phyloP scores from a whole-genome alignment of 2,888 invertebrate species.

The Dolichomitus sp. region DNA sequence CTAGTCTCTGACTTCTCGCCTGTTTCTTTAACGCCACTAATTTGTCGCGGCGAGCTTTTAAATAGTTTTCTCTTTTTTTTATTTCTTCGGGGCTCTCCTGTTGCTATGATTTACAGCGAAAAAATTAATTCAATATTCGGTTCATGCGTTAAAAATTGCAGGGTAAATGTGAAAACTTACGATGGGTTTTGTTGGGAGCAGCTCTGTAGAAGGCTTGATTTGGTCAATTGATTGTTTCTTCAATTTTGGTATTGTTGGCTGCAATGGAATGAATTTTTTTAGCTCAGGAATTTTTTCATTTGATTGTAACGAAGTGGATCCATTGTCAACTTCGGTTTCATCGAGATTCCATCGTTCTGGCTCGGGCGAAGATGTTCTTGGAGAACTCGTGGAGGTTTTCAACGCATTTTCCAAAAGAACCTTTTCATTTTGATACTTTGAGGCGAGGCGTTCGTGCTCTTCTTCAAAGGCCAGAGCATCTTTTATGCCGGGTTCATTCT shows the following conservation, averaged over 20 bases:
- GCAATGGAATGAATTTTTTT: constrained; percentile 83
- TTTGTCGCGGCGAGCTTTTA: constrained; percentile 96
- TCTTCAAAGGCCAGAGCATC: constrained; percentile 69
- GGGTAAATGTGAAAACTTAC: constrained; percentile 27
- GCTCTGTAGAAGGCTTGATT: constrained; percentile 9
- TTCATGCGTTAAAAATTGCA: not conserved
- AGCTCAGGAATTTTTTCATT: constrained; percentile 55
- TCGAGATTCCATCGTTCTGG: constrained; percentile 37
- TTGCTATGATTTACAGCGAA: constrained; percentile 14
- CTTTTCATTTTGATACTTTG: constrained; percentile 83
- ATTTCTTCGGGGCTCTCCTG: constrained; percentile 88
- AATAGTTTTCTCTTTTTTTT: constrained; percentile 93
- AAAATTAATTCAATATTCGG: not conserved
- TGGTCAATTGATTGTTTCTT: constrained; percentile 15
- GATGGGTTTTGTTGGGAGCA: constrained; percentile 20
- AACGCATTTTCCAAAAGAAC: constrained; percentile 82
- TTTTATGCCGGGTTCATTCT: constrained; percentile 70
- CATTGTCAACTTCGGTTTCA: constrained; percentile 17
- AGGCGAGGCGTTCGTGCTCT: constrained; percentile 82
- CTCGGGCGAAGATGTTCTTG: constrained; percentile 56
- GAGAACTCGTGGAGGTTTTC: constrained; percentile 71
- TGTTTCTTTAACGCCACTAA: constrained; percentile 95
- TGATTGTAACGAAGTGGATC: constrained; percentile 30
- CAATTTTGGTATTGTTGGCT: constrained; percentile 72
- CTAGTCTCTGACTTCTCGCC: constrained; percentile 93